Percentiles rank a stretch among this genome's conserved stretches.
phyloP scores from a whole-genome alignment of 2,797 vertebrate genomes.

The Acipenser transmontanus region DNA sequence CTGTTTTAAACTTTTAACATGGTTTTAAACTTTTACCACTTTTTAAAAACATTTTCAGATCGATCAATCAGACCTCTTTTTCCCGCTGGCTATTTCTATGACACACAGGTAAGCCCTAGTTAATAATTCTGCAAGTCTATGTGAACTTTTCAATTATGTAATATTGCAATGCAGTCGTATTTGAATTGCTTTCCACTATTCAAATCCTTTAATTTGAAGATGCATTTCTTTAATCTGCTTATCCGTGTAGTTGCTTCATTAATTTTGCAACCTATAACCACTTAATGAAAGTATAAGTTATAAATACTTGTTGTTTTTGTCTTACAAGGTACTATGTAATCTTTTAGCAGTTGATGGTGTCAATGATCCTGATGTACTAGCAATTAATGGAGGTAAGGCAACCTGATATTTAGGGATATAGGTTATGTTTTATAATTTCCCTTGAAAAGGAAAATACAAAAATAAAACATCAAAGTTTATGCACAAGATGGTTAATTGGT shows the following conservation, averaged over 20 bases:
- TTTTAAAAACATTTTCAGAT: constrained; percentile 56
- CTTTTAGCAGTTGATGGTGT: constrained; percentile 89
- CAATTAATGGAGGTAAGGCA: constrained; percentile 88
- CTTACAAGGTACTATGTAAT: constrained; percentile 79
- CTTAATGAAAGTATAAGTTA: no score
- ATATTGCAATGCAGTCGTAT: neutral
- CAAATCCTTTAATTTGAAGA: constrained; percentile 28
- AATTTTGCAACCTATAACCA: no score
- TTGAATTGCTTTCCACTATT: neutral
- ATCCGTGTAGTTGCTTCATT: no score
- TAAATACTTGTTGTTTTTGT: constrained; percentile 1
- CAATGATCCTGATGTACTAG: constrained; percentile 88
- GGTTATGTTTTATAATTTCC: no score
- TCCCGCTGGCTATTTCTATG: constrained; percentile 89
- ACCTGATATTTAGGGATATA: neutral
- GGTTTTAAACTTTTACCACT: no score
- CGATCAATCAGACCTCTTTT: constrained; percentile 89
- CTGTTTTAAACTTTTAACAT: neutral
- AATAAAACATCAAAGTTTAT: no score
- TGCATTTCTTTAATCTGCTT: neutral
- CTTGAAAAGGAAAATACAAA: no score
- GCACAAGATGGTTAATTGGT: no score
- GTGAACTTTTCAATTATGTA: neutral
- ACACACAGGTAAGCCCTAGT: constrained; percentile 80
- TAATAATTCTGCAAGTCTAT: neutral